phyloP scores from a whole-genome alignment of 2,888 invertebrate genomes.

The Trissolcus brochymenae region DNA sequence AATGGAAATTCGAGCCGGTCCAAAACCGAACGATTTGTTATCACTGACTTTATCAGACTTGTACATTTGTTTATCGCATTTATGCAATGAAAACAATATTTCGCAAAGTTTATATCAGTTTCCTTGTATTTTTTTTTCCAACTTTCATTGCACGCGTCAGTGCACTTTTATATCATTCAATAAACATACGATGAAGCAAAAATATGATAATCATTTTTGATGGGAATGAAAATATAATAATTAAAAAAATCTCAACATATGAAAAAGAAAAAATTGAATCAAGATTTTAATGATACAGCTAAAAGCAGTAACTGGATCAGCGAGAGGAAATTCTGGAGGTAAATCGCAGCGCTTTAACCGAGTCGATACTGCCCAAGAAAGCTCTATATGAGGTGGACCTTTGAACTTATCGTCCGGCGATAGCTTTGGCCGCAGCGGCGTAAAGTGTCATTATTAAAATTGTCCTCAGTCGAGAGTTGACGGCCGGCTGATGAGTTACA shows the following conservation, averaged over 20 bases:
- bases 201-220: too few species aligned
- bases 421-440: conserved; percentile 36
- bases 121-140: conserved; percentile 4
- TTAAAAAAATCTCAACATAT: too few species aligned
- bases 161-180: too few species aligned
- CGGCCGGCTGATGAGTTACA: conserved; percentile 19
- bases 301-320: conserved; percentile 7
- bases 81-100: conserved; percentile 22
- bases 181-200: too few species aligned
- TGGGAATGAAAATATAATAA: too few species aligned
- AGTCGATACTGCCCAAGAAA: conserved; percentile 49
- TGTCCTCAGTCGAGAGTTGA: conserved; percentile 36
- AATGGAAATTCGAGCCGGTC: too few species aligned
- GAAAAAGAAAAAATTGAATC: neutral
- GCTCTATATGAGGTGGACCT: conserved; percentile 63
- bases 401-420: conserved; percentile 69
- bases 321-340: neutral
- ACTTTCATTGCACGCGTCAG: too few species aligned
- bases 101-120: conserved; percentile 24
- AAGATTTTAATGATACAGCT: neutral
- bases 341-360: conserved; percentile 26
- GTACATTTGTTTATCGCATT: conserved; percentile 24
- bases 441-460: conserved; percentile 25
- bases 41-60: conserved; percentile 12
- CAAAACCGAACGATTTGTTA: neutral